phyloP scores from a whole-genome alignment of 2,888 invertebrate genomes.

The Eledona agricola region DNA sequence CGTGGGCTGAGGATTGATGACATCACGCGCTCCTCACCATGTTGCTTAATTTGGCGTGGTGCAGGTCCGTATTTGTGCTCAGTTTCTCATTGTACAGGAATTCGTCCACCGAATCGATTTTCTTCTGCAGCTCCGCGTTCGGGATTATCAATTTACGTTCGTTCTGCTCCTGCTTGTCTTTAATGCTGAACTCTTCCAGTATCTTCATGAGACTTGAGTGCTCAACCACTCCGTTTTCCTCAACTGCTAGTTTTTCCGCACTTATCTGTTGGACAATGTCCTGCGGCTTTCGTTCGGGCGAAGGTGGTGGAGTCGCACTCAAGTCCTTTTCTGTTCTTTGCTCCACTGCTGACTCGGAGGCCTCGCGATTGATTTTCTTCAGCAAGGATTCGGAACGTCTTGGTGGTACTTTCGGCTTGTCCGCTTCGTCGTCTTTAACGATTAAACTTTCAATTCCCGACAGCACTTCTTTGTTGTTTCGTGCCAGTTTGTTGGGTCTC shows the following conservation, averaged over 20 bases:
- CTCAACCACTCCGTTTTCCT: conserved; percentile 52
- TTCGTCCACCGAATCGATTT: conserved; percentile 45
- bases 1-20: too few species aligned
- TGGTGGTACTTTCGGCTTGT: conserved; percentile 52
- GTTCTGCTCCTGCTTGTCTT: conserved; percentile 42
- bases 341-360: conserved; percentile 41
- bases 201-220: conserved; percentile 60
- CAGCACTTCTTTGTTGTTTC: conserved; percentile 49
- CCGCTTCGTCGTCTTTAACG: conserved; percentile 50
- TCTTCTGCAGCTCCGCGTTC: conserved; percentile 46
- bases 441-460: conserved; percentile 57
- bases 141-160: conserved; percentile 10
- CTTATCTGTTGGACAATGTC: conserved; percentile 7
- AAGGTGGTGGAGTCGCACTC: conserved; percentile 52
- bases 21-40: conserved; percentile 15
- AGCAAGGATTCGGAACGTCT: conserved; percentile 54
- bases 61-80: conserved; percentile 29
- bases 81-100: conserved; percentile 50
- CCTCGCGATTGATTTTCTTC: conserved; percentile 52
- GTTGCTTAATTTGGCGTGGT: conserved; percentile 23
- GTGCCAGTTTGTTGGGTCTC: conserved; percentile 50
- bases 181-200: conserved; percentile 56
- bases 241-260: conserved; percentile 40
- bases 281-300: conserved; percentile 43
- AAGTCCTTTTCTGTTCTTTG: conserved; percentile 14